These are phyloP conservation scores for Okapia johnstoni DNA, from an alignment of 2,113 vertebrate species.

Conservation along the genomic window DNA sequence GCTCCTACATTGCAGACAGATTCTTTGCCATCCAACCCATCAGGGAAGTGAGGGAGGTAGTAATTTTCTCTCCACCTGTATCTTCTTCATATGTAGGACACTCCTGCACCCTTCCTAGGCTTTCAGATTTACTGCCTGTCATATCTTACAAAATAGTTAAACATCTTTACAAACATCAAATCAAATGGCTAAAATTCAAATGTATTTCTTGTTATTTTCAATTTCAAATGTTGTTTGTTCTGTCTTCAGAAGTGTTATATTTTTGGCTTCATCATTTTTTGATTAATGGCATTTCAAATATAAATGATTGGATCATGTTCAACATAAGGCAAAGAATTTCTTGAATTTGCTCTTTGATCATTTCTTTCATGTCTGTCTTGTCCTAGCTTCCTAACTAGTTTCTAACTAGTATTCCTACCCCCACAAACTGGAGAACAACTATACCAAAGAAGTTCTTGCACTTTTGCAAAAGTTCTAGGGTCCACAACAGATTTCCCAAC, in stretches of 20 bases:
- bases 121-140: neutral
- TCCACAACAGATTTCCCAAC: neutral
- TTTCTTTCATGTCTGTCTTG: neutral
- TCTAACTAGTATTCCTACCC: neutral
- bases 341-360: neutral
- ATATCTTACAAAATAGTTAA: neutral
- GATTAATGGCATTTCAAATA: neutral
- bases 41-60: neutral
- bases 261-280: neutral
- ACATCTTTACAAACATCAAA: neutral
- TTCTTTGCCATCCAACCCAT: neutral
- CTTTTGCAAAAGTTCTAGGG: neutral
- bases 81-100: neutral
- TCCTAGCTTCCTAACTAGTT: neutral
- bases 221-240: neutral
- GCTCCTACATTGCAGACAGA: neutral
- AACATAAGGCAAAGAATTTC: neutral
- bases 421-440: neutral
- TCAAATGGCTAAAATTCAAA: neutral
- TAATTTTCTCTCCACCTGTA: neutral
- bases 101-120: neutral
- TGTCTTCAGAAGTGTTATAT: neutral
- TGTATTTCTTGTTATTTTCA: neutral
- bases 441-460: neutral
- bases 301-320: neutral